Evolutionary conservation across 2,797 vertebrate species (phyloP).

Genomic region (Cossypha polioptera): DNA sequence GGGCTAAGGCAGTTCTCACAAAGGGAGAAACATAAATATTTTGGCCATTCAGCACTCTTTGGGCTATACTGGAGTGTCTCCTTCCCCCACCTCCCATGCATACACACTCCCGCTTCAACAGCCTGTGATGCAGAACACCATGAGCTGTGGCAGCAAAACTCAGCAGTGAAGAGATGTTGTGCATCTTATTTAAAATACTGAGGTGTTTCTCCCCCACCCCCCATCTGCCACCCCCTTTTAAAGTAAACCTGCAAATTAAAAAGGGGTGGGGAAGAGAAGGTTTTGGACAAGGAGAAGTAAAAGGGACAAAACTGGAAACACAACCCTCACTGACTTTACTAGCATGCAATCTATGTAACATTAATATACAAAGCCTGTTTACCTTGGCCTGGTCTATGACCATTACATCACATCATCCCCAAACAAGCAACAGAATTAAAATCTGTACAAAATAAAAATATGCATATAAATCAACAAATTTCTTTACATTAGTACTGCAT

Average conservation of each 20-base stretch:
- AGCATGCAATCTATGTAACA: slow-evolving; percentile 84
- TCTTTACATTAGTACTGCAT: slow-evolving; percentile 70
- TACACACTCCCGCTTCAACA: background rate
- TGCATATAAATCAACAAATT: slow-evolving; percentile 37
- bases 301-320: slow-evolving; percentile 64
- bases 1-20: background rate
- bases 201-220: background rate
- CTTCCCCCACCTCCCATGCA: background rate
- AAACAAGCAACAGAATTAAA: slow-evolving; percentile 62
- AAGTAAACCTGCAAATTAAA: slow-evolving; percentile 19
- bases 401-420: slow-evolving; percentile 71
- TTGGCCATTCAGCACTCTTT: background rate
- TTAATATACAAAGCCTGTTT: slow-evolving; percentile 76
- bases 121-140: background rate
- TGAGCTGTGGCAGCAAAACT: background rate
- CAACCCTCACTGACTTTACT: slow-evolving; percentile 71
- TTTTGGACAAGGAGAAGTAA: slow-evolving; percentile 20
- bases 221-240: background rate
- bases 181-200: background rate
- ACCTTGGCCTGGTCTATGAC: slow-evolving; percentile 66
- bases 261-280: background rate
- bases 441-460: slow-evolving; percentile 70
- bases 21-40: background rate
- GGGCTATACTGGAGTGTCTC: background rate
- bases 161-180: background rate